Evolutionary conservation across 1,140 invertebrate species (phyloP).

Genomic region (Pectinophora gossypiella): DNA sequence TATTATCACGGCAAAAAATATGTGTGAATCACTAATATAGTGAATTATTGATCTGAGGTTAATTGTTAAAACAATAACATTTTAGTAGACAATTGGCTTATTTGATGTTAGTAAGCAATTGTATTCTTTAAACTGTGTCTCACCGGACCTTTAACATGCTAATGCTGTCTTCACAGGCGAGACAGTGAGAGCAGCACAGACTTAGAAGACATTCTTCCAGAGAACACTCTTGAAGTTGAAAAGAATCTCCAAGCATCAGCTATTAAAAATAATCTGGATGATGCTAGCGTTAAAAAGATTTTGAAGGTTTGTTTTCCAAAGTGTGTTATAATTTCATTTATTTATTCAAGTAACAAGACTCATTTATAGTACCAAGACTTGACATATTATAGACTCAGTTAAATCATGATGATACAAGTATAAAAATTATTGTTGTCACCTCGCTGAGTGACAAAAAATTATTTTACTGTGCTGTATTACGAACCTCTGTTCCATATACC

Average conservation of each 20-base stretch:
- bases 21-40: not conserved
- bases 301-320: slow-evolving; percentile 48
- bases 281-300: slow-evolving; percentile 65
- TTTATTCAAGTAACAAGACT: too few relatives aligned
- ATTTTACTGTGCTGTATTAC: too few relatives aligned
- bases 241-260: slow-evolving; percentile 57
- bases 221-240: slow-evolving; percentile 56
- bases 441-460: too few relatives aligned
- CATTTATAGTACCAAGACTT: too few relatives aligned
- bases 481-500: too few relatives aligned
- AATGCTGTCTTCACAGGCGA: slow-evolving; percentile 5
- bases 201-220: slow-evolving; percentile 42
- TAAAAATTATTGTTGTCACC: too few relatives aligned
- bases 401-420: too few relatives aligned
- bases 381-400: too few relatives aligned
- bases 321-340: too few relatives aligned
- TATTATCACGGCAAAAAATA: not conserved
- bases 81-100: not conserved
- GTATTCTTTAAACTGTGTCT: not conserved
- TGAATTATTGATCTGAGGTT: not conserved
- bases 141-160: not conserved
- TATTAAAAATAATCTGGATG: slow-evolving; percentile 67
- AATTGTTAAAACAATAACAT: not conserved
- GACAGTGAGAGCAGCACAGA: slow-evolving; percentile 37
- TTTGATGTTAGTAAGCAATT: not conserved